Percentiles rank a stretch among this genome's conserved stretches.
Evolutionary conservation across 2,113 vertebrate species (phyloP).

Genomic region (Hypomesus transpacificus): DNA sequence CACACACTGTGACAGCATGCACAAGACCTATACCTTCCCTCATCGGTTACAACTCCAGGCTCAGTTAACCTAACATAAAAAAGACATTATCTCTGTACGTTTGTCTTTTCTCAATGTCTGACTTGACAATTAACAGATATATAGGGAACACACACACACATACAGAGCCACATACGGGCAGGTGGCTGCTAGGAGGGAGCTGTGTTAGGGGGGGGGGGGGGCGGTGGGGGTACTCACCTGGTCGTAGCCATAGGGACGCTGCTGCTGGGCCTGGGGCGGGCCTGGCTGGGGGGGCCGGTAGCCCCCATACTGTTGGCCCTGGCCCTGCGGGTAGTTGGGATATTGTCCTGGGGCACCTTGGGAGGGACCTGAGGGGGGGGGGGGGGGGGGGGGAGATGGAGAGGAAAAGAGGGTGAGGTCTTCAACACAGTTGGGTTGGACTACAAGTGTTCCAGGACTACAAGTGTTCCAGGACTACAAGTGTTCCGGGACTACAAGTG

Average conservation of each 20-base stretch:
- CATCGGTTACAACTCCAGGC: background rate
- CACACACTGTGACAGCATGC: slow-evolving; percentile 52
- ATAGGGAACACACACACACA: slow-evolving; percentile 19
- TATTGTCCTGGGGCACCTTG: slow-evolving; percentile 92
- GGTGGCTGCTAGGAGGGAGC: slow-evolving; percentile 23
- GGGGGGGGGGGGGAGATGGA: slow-evolving; percentile 28
- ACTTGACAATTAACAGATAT: no score
- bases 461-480: no score
- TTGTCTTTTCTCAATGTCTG: no score
- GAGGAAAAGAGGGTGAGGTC: background rate
- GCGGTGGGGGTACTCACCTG: slow-evolving; percentile 79
- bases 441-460: no score
- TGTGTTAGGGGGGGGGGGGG: slow-evolving; percentile 3
- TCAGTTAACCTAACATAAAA: no score
- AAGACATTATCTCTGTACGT: no score
- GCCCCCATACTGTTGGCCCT: slow-evolving; percentile 93
- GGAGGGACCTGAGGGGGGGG: slow-evolving; percentile 76
- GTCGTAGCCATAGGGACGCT: slow-evolving; percentile 97
- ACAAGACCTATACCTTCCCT: slow-evolving; percentile 12
- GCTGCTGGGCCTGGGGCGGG: slow-evolving; percentile 91
- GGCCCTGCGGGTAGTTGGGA: slow-evolving; percentile 93
- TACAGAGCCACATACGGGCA: slow-evolving; percentile 22
- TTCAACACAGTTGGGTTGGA: background rate
- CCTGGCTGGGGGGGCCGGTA: slow-evolving; percentile 94
- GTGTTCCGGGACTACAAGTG: no score